Base-by-base conservation (phyloP, 2,888 invertebrate species). In the Euproctis similis region DNA sequence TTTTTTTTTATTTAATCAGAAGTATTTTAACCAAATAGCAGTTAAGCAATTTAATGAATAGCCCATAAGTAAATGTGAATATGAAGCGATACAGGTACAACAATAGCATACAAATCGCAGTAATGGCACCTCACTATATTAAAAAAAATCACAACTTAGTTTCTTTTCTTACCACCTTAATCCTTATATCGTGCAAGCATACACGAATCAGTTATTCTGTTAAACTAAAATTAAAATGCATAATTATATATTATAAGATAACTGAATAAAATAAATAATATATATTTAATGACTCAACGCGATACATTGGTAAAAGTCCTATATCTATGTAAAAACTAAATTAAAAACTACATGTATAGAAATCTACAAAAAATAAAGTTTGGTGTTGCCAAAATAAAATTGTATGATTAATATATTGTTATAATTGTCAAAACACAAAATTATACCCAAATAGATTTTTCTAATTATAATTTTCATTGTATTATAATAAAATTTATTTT, bases 121-220 rank as follows among this genome's bases (percentile, higher is more conserved):
- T 66, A 71, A 82, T 81, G 81, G 82, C 81, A 80, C 81, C 80
- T 74, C 64, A 60, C 73, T 73, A 73, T 59, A 63, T 58, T 59
- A 28, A 39, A 40, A 61, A 45, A 66, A 61, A 76, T 76, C 74
- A 78, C 73, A 73, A 72, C 67, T 59, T 40, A 63, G 45, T 63
- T 56, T 55, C 55, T 43, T 48, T 50, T 46, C 44, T 52, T 44
- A 53, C 46, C 44, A 31, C 36, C n/a, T n/a, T n/a, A n/a, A n/a
- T n/a, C n/a, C 42, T 46, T 52, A 21, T 28, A 38, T 43, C 51
- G 56, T 53, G 54, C 49, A 50, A 46, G 41, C 34, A 30, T 31
- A 44, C 36, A 42, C 40, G 46, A 36, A 36, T 35, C 30, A 33
- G 36, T 36, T 34, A 42, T 44, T 36, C 37, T 33, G 40, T 33